A percentile compares a stretch with the other conserved stretches of the same genome.
Conservation (phyloP, 2,888 invertebrate species). For the Caenorhabditis sinica region DNA sequence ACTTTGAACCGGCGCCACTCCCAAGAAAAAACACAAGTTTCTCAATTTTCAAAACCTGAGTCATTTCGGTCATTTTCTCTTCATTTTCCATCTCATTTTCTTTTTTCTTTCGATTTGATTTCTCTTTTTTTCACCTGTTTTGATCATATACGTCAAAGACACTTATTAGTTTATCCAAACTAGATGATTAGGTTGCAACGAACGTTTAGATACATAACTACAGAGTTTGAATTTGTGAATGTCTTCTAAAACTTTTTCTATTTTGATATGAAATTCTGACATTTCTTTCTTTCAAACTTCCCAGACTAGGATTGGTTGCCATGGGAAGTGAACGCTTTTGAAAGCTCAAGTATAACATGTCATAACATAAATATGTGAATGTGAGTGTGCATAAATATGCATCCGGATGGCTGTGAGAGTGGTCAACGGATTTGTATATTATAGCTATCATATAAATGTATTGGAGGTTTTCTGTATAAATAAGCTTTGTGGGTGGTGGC, state of each 20-base stretch:
- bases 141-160: no score
- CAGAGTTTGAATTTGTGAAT: no score
- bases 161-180: not conserved
- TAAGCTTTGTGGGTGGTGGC: constrained; percentile 29
- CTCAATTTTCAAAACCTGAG: not conserved
- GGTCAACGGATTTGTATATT: constrained; percentile 49
- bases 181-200: not conserved
- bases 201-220: not conserved
- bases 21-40: constrained; percentile 1
- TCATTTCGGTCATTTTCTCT: constrained; percentile 3
- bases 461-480: constrained; percentile 55
- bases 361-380: constrained; percentile 25
- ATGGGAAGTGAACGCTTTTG: constrained; percentile 22
- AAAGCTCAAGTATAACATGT: constrained; percentile 39
- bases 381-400: constrained; percentile 32
- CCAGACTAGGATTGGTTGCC: constrained; percentile 20
- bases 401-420: constrained; percentile 24
- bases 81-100: not conserved
- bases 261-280: not conserved
- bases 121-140: not conserved
- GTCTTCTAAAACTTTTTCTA: not conserved
- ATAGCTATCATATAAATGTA: constrained; percentile 41
- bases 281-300: not conserved
- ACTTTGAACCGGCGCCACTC: constrained; percentile 28
- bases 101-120: not conserved